A percentile compares a stretch with the other conserved stretches of the same genome.
phyloP scores from a whole-genome alignment of 2,797 vertebrate species.

The Acestrorhynchus altus region DNA sequence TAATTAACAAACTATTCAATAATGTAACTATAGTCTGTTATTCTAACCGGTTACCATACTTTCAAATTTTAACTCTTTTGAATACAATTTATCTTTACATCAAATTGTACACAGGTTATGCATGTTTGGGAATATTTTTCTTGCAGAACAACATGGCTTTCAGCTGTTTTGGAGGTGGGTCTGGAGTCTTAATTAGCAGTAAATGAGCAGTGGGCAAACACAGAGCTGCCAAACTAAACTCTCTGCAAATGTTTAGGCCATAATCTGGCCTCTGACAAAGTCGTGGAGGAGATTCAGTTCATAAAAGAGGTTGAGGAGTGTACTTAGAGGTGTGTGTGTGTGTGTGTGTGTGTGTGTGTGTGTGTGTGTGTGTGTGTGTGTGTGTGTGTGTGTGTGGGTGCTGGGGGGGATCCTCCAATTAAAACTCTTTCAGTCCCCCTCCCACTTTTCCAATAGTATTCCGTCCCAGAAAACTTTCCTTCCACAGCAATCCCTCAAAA shows the following conservation, averaged over 20 bases:
- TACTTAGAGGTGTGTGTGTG: constrained; percentile 48
- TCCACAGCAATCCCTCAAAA: constrained; percentile 50
- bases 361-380: too few relatives aligned
- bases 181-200: constrained; percentile 66
- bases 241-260: constrained; percentile 75
- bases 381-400: too few relatives aligned
- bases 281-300: constrained; percentile 17
- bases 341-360: too few relatives aligned
- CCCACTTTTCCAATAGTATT: constrained; percentile 24
- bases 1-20: too few relatives aligned
- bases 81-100: too few relatives aligned
- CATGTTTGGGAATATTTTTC: neutral
- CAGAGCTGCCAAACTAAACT: constrained; percentile 53
- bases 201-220: constrained; percentile 71
- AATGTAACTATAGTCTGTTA: too few relatives aligned
- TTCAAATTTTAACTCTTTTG: too few relatives aligned
- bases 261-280: constrained; percentile 60
- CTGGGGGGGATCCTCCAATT: constrained; percentile 58
- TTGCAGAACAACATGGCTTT: constrained; percentile 6
- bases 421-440: constrained; percentile 44
- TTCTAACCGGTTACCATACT: too few relatives aligned
- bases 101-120: too few relatives aligned
- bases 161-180: constrained; percentile 56
- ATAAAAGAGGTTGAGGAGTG: constrained; percentile 29
- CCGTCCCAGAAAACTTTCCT: constrained; percentile 14